Percentiles rank a stretch among this genome's conserved stretches.
Conservation (phyloP, 23 tunicate species). For the Aplidium turbinatum region DNA sequence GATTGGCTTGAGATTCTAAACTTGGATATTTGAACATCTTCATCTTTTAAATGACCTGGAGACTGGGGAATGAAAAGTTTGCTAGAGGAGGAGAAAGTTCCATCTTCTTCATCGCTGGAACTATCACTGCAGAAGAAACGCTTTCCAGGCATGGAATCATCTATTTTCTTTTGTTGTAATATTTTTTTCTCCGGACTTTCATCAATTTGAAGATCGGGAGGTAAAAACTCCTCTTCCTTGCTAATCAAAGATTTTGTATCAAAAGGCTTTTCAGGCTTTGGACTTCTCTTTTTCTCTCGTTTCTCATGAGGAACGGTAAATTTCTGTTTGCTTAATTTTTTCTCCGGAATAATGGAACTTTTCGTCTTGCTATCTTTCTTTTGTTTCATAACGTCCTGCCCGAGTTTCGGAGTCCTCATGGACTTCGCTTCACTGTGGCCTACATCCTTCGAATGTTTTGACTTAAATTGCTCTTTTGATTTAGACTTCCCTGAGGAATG, state of each 20-base stretch:
- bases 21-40: background rate
- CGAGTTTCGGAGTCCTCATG: background rate
- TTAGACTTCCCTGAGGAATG: background rate
- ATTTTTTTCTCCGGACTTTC: too few species aligned
- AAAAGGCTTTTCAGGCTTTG: background rate
- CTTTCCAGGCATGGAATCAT: constrained; percentile 42
- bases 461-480: background rate
- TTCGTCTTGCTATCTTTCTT: background rate
- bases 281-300: background rate
- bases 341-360: background rate
- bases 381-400: background rate
- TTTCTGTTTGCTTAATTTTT: background rate
- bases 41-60: background rate
- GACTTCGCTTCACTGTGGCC: background rate
- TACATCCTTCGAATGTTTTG: background rate
- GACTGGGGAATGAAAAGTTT: background rate
- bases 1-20: background rate
- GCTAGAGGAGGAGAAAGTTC: too few species aligned
- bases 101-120: constrained; percentile 24
- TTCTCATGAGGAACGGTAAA: background rate
- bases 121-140: constrained; percentile 48
- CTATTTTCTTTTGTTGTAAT: too few species aligned
- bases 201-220: too few species aligned
- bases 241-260: too few species aligned
- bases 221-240: too few species aligned